phyloP scores from a whole-genome alignment of 2,113 vertebrate species.

The Anhinga rufa region DNA sequence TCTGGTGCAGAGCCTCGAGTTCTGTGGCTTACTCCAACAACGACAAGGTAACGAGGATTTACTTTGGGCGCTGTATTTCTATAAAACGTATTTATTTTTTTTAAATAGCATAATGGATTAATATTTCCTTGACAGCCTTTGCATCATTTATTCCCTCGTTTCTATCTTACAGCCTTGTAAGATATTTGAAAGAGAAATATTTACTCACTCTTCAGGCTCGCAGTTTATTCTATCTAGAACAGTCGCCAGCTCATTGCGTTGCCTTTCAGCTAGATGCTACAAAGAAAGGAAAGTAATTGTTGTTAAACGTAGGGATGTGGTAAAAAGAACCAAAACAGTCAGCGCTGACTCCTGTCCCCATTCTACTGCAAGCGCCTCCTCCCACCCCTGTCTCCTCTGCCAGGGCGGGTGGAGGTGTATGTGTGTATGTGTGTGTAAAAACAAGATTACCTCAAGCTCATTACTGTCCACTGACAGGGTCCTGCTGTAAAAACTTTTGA shows the following conservation, averaged over 20 bases:
- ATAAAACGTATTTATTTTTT: background rate
- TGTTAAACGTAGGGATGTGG: background rate
- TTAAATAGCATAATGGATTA: background rate
- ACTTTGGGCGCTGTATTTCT: background rate
- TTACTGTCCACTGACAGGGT: conserved; percentile 41
- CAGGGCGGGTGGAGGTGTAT: background rate
- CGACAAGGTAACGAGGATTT: background rate
- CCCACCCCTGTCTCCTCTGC: background rate
- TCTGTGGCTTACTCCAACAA: background rate
- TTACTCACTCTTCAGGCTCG: background rate
- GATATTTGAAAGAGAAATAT: background rate
- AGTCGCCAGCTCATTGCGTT: background rate
- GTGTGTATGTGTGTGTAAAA: background rate
- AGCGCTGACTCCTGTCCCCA: background rate
- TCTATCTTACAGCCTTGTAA: background rate
- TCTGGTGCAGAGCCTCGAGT: background rate
- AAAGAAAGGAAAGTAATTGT: background rate
- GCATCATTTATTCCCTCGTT: background rate
- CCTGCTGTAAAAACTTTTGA: conserved; percentile 58
- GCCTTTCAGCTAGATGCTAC: background rate
- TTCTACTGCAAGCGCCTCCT: background rate
- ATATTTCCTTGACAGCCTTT: background rate
- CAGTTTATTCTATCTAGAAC: background rate
- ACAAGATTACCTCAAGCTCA: conserved; percentile 4
- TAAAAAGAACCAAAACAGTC: background rate